Evolutionary conservation across 2,797 vertebrate genomes (phyloP).

Genomic region (Platalea minor): DNA sequence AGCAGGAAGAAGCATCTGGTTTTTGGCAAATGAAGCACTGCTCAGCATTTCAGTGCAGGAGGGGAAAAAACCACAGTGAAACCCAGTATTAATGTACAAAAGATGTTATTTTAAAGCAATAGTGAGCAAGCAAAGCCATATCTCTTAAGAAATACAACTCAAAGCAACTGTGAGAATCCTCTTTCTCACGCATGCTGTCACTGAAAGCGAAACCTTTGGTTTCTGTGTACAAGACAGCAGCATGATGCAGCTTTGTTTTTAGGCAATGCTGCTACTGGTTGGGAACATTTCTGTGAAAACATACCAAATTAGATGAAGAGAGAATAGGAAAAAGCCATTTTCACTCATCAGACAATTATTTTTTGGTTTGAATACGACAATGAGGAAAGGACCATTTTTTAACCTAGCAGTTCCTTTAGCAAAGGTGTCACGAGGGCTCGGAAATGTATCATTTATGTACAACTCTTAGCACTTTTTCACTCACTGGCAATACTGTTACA

Average conservation of each 20-base stretch:
- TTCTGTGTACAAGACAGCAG: not conserved
- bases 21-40: conserved; percentile 31
- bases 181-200: not conserved
- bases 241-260: not conserved
- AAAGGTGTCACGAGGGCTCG: not conserved
- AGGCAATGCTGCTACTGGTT: not conserved
- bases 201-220: not conserved
- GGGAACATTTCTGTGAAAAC: not conserved
- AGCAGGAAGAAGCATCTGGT: conserved; percentile 7
- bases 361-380: not conserved
- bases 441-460: not conserved
- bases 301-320: not conserved
- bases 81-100: not conserved
- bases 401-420: not conserved
- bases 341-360: not conserved
- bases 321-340: not conserved
- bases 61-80: not conserved
- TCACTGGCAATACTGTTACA: not conserved
- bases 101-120: not conserved
- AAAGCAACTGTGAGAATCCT: not conserved
- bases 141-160: not conserved
- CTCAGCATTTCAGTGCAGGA: conserved; percentile 28
- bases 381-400: not conserved
- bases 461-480: not conserved
- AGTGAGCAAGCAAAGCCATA: not conserved